Conservation (phyloP, 1,140 invertebrate species). For the Cecropterus lyciades region DNA sequence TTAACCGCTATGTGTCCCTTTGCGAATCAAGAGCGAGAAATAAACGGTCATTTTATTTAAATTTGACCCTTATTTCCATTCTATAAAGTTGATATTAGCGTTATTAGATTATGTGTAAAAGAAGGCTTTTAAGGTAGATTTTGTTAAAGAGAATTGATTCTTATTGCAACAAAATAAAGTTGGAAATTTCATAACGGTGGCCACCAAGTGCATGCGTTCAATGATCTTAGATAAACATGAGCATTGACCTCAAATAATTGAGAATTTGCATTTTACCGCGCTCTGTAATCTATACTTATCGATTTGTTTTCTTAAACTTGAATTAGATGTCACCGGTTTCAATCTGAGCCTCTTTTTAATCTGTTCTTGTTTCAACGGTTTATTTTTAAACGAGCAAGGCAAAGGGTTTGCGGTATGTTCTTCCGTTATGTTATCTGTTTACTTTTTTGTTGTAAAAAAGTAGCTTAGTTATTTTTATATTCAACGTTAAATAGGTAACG, state of each 20-base stretch:
- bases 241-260: conserved; percentile 52
- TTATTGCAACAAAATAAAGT: neutral
- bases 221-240: conserved; percentile 54
- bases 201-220: conserved; percentile 44
- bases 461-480: too few relatives aligned
- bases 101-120: neutral
- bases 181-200: neutral
- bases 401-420: neutral
- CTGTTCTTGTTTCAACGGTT: neutral
- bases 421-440: too few relatives aligned
- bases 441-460: too few relatives aligned
- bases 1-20: conserved; percentile 68
- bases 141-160: conserved; percentile 3
- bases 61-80: conserved; percentile 35
- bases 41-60: conserved; percentile 11
- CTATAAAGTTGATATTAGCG: neutral
- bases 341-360: conserved; percentile 6
- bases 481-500: too few relatives aligned
- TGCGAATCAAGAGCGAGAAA: conserved; percentile 50
- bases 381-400: conserved; percentile 4
- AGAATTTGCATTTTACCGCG: conserved; percentile 35
- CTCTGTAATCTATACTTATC: conserved; percentile 27
- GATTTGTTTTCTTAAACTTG: conserved; percentile 29
- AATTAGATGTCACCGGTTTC: neutral
- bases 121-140: neutral